phyloP scores from a whole-genome alignment of 2,888 invertebrate species.

The Meghimatium bilineatum region DNA sequence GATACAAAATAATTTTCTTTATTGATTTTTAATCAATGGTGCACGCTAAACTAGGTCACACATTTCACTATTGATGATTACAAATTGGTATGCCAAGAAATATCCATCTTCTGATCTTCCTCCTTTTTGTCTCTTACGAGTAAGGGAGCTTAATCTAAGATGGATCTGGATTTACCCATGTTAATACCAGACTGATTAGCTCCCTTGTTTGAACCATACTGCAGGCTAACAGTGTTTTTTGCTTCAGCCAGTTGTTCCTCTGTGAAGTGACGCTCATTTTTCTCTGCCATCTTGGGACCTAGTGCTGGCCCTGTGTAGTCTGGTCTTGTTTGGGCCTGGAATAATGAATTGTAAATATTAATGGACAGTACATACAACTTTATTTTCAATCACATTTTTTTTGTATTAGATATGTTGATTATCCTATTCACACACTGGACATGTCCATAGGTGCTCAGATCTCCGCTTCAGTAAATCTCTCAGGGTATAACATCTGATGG shows the following conservation, averaged over 20 bases:
- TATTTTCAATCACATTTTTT: too few relatives aligned
- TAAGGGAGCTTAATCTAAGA: constrained; percentile 59
- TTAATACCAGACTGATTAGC: constrained; percentile 76
- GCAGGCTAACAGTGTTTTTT: constrained; percentile 89
- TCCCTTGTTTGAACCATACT: constrained; percentile 96
- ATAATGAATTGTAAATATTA: constrained; percentile 6
- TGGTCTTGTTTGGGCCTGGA: constrained; percentile 71
- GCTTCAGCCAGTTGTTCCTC: constrained; percentile 94
- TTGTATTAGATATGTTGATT: too few relatives aligned
- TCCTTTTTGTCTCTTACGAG: not conserved
- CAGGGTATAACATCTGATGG: too few relatives aligned
- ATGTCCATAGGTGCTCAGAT: too few relatives aligned
- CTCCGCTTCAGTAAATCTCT: too few relatives aligned
- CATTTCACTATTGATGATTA: too few relatives aligned
- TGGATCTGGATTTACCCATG: constrained; percentile 73
- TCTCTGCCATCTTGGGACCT: constrained; percentile 97
- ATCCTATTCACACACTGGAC: too few relatives aligned
- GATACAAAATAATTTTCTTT: too few relatives aligned
- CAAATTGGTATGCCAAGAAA: too few relatives aligned
- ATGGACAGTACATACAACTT: not conserved
- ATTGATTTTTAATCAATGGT: too few relatives aligned
- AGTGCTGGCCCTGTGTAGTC: constrained; percentile 82
- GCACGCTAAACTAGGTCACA: too few relatives aligned
- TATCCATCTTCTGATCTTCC: too few relatives aligned
- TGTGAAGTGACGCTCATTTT: constrained; percentile 92